Evolutionary conservation across 1,140 invertebrate species (phyloP), one percentile per base, ranked within the genome.

Genomic region (Penaeus vannamei): DNA sequence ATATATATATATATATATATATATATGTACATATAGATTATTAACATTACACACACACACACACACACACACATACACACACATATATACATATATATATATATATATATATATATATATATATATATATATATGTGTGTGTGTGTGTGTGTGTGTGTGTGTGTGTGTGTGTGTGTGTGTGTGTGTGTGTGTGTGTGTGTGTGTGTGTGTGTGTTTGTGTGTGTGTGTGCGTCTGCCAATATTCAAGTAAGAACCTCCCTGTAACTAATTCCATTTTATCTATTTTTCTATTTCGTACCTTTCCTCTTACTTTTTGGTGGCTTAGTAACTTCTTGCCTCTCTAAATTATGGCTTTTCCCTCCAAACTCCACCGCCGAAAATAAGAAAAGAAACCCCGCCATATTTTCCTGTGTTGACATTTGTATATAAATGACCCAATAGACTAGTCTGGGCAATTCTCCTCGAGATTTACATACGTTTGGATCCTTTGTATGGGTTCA

Each of bases 401-500:
- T 53, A 53, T 53, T 8, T 53, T 53, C 53, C 10, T 53, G 53
- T n/a, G 26, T n/a, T 26, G 72, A 76, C 72, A 76, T 76, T 76
- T 76, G 72, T 76, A 76, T 76, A 76, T 23, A 76, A 76, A 76
- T 76, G 72, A 36, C n/a, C 72, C 42, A 14, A 29, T 76, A 32
- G 72, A 26, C n/a, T 20, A 32, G 72, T 76, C 72, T 32, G 72
- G 26, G 72, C 72, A 76, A 76, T 76, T 76, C 72, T 29, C 72
- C 19, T 20, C 72, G 2, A 76, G 72, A 76, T 76, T 76, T 76
- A 76, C 72, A 76, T 76, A 32, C 72, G 26, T 20, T 76, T 36
- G 72, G 72, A 76, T 76, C 72, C 72, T 76, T 76, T 76, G 72
- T 76, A 76, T 76, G 72, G 72, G 72, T 76, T 76, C 72, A 76